These are phyloP conservation scores for Protobothrops mucrosquamatus DNA, from an alignment of 2,113 vertebrate genomes.

Conservation along the genomic window DNA sequence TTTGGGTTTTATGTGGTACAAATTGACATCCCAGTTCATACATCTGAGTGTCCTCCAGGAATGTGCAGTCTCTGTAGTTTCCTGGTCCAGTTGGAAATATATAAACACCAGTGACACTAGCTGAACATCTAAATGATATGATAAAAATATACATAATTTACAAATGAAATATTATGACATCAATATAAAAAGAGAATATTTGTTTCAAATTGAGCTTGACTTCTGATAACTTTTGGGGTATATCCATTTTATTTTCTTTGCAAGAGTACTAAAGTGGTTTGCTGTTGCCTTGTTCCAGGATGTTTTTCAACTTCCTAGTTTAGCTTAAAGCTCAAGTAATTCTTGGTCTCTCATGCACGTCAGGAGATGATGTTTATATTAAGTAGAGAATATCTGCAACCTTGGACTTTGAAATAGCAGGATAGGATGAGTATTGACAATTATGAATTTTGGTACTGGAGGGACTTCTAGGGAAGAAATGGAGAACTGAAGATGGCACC, in stretches of 20 bases:
- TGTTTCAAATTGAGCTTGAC: background rate
- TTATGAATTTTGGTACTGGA: background rate
- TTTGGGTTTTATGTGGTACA: conserved; percentile 53
- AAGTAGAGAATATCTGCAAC: background rate
- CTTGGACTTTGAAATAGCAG: background rate
- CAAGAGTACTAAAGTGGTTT: background rate
- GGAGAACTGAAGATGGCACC: background rate
- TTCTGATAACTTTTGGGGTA: background rate
- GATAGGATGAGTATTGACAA: background rate
- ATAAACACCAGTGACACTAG: conserved; percentile 43
- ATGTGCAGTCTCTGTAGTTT: conserved; percentile 31
- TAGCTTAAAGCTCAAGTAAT: background rate
- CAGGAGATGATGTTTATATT: background rate
- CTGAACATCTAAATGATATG: conserved; percentile 59
- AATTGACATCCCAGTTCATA: conserved; percentile 64
- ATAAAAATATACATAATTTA: background rate
- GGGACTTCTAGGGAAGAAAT: background rate
- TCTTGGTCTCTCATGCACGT: background rate
- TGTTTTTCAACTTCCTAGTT: too few relatives aligned
- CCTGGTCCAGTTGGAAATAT: conserved; percentile 24
- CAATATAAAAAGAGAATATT: background rate
- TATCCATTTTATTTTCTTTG: background rate
- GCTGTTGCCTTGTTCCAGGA: background rate
- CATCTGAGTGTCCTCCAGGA: conserved; percentile 27
- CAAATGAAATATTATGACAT: background rate